Base-by-base conservation (phyloP, 2,888 invertebrate genomes). In the Hirudinaria manillensis region DNA sequence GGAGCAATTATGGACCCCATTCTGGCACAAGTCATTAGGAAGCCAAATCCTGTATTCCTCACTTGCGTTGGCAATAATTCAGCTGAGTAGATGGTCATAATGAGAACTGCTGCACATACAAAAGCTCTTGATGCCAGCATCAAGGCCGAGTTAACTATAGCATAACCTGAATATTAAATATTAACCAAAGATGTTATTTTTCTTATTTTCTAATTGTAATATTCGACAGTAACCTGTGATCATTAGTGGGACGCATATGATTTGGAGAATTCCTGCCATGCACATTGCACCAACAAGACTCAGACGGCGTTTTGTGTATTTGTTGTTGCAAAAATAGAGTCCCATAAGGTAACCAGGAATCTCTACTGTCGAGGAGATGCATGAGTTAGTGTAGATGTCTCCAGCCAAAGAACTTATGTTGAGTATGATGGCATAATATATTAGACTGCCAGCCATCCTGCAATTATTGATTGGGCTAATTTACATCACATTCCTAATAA, bases 11-110 rank as follows among this genome's bases (percentile, higher is more conserved):
- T 79, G 19, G 77, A 74, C 51, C 78, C 77, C 34, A 79, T 67
- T 3, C 78, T 68, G 1, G 78, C 79, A 19, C 29, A 72, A 21
- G 70, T 74, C 21, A 77, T 74, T 6, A 72, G 53, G 16, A 70
- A 34, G 16, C 78, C 79, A n/a, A 79, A 71, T 13, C 75, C 79
- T 36, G 75, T 76, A 61, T 78, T 79, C 6, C 79, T 71, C 21
- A 79, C 76, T 38, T 77, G 78, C 16, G 79, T 79, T 10, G 79
- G 79, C 70, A 79, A 76, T 38, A 79, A 51, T 65, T 79, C 79
- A 0, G 76, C 55, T 2, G 79, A 70, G 72, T 74, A 79, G 19
- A 79, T 75, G 27, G 78, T 77, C 36, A 78, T 77, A 24, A 68
- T 72, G 21, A 70, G 70, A 55, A 72, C 78, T 21, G 66, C 72